A percentile compares a stretch with the other conserved stretches of the same genome.
These are phyloP conservation scores for Falco rusticolus DNA, from an alignment of 2,797 vertebrate genomes.

Conservation along the genomic window DNA sequence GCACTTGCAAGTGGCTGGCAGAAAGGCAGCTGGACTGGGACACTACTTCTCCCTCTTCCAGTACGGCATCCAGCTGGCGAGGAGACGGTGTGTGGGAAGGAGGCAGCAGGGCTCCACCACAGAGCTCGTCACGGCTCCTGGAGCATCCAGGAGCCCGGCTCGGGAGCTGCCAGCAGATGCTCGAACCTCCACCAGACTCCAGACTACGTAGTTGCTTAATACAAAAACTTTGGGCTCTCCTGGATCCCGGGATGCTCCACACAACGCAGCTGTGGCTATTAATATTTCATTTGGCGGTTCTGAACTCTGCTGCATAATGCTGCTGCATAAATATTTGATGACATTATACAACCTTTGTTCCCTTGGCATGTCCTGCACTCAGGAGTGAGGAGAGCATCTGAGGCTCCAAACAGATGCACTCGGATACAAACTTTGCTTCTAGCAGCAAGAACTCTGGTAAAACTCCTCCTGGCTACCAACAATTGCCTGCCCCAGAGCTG, in stretches of 20 bases:
- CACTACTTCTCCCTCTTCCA: not conserved
- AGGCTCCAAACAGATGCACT: fast-evolving
- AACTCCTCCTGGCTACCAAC: not conserved
- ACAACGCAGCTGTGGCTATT: not conserved
- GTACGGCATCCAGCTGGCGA: fast-evolving
- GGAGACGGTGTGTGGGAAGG: not conserved
- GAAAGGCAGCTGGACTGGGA: not conserved
- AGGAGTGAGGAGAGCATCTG: fast-evolving
- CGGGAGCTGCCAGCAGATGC: not conserved
- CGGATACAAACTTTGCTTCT: fast-evolving
- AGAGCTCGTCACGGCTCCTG: not conserved
- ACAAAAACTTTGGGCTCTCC: not conserved
- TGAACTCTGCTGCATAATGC: not conserved
- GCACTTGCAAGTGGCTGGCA: not conserved
- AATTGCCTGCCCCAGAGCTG: fast-evolving
- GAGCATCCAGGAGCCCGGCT: not conserved
- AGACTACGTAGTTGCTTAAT: fast-evolving
- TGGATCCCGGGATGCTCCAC: fast-evolving
- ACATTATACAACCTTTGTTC: not conserved
- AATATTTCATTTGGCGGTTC: not conserved
- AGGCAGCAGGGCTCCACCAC: not conserved
- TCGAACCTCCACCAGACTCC: not conserved
- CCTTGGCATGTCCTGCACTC: not conserved
- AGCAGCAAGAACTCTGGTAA: not conserved
- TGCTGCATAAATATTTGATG: not conserved